These are phyloP conservation scores for Thalpophila matura DNA, from an alignment of 2,888 invertebrate genomes.

Conservation along the genomic window DNA sequence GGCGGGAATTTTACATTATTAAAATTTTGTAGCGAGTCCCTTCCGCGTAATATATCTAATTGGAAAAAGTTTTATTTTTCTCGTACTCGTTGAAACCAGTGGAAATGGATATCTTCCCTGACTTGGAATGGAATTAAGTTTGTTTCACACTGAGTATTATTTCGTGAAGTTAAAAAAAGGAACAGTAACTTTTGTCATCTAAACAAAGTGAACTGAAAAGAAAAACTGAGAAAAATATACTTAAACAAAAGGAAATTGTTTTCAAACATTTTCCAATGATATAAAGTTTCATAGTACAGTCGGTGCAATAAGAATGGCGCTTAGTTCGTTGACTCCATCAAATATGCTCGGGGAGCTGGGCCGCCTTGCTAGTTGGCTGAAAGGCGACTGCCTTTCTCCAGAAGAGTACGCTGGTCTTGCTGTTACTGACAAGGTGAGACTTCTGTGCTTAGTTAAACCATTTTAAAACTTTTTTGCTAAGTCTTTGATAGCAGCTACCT, in stretches of 20 bases:
- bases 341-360: conserved; percentile 86
- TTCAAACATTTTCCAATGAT: conserved; percentile 12
- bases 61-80: conserved; percentile 45
- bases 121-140: conserved; percentile 39
- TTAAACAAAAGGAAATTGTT: too few relatives aligned
- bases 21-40: conserved; percentile 9
- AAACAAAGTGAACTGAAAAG: conserved; percentile 7
- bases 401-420: conserved; percentile 85
- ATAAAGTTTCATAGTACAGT: conserved; percentile 27
- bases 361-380: conserved; percentile 84
- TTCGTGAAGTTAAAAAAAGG: conserved; percentile 8
- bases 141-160: conserved; percentile 15
- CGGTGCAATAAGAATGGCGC: conserved; percentile 72
- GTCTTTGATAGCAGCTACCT: too few relatives aligned
- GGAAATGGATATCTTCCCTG: conserved; percentile 16
- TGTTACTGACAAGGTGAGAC: conserved; percentile 86
- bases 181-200: conserved; percentile 12
- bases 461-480: background rate
- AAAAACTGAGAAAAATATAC: background rate
- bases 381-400: conserved; percentile 82
- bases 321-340: conserved; percentile 83
- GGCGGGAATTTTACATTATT: conserved; percentile 18
- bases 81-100: conserved; percentile 17
- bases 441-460: background rate
- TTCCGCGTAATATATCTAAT: conserved; percentile 25